Base-by-base conservation (phyloP, 35 echinoderm and acorn worm genomes). In the Chiridota heheva region DNA sequence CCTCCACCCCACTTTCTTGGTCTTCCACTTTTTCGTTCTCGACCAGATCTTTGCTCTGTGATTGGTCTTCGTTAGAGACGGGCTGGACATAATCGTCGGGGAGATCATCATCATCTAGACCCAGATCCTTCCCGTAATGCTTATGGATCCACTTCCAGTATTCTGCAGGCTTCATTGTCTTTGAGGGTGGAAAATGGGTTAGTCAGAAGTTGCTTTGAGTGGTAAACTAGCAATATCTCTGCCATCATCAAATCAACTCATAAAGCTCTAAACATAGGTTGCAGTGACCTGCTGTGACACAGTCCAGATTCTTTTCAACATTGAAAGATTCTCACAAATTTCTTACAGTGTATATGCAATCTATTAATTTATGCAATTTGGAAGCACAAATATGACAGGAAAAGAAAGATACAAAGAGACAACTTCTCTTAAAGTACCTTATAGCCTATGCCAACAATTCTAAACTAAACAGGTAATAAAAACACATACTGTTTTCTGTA, bases 111-210 rank as follows among this genome's bases (percentile, higher is more conserved):
- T 77, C 58, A 18, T 60, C 41, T 24, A 96, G 46, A 40, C 92
- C 92, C 8, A 96, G 78, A 37, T 96, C 86, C 32, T 65, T 82
- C 30, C 92, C 92, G 40, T 96, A 96, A 44, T 90, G 80, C 38
- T 59, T 83, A 42, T 96, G 92, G 6, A 96, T 89, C 67, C 87
- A 76, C 18, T 39, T 87, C 92, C 92, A 96, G 83, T 90, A 96
- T 36, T 90, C 92, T 37, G 59, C 20, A 17, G 92, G 44, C 20
- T 87, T 66, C 92, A 96, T 96, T 53, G 70, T 90, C 92, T 96
- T 33, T 2, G 8, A 66, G 17, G 57, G 26, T 45, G 43, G n/a
- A 60, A 55, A 10, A 17, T 26, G 48, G n/a, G 24, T 25, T 0
- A 63, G 22, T 59, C 30, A 15, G 22, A 59, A 29, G 8, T n/a